Conservation (phyloP, 2,888 invertebrate genomes). For the Noctua comes region DNA sequence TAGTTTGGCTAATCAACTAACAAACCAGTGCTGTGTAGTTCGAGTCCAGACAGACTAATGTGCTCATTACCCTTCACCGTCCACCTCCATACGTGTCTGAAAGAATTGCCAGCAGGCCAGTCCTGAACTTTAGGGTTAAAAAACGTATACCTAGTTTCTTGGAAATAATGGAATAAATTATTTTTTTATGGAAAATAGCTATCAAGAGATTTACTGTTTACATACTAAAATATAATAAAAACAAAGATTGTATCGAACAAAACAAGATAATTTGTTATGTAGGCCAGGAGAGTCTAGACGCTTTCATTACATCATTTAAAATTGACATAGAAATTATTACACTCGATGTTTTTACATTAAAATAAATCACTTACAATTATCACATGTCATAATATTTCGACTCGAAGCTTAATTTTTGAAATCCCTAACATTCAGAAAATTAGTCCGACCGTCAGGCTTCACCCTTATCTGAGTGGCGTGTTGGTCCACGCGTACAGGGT, state of each 20-base stretch:
- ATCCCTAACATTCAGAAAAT: constrained; percentile 6
- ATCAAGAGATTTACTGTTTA: background rate
- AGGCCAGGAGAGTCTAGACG: constrained; percentile 13
- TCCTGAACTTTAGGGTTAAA: background rate
- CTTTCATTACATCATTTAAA: constrained; percentile 25
- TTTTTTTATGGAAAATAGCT: background rate
- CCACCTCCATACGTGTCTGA: constrained; percentile 34
- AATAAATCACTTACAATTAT: constrained; percentile 27
- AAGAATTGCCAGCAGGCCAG: background rate
- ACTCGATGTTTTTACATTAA: constrained; percentile 14
- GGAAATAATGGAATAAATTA: background rate
- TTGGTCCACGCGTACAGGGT: constrained; percentile 32
- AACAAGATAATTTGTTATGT: background rate
- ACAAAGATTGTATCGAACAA: background rate
- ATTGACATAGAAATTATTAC: background rate
- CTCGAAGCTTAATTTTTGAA: background rate
- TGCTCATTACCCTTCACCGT: constrained; percentile 48
- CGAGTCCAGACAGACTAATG: constrained; percentile 56
- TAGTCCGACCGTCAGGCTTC: constrained; percentile 10
- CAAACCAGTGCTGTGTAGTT: constrained; percentile 33
- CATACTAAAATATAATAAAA: background rate
- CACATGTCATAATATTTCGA: constrained; percentile 13
- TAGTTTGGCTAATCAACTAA: constrained; percentile 51
- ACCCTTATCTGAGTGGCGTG: constrained; percentile 25
- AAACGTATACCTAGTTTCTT: too few relatives aligned